Base-by-base conservation (phyloP, 2,888 invertebrate genomes). In the Terebella lapidaria region DNA sequence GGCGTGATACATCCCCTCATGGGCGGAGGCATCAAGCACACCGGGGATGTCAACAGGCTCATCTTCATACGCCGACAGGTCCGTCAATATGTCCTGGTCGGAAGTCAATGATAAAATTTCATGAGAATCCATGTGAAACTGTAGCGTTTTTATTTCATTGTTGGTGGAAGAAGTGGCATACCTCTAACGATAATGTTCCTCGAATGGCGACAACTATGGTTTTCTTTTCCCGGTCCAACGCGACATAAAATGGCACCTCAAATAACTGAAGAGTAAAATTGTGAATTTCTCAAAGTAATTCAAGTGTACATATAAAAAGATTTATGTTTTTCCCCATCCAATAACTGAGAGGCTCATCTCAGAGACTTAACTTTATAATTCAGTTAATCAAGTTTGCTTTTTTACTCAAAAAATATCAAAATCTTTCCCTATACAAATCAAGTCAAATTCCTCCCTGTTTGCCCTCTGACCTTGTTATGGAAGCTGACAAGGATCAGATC, bases 191-290 rank as follows among this genome's bases (percentile, higher is more conserved):
- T 67, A 93, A 86, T 1, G 92, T 91, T 1, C 94, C 94, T 59
- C 94, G 84, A 58, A 94, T 87, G 2, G 90, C 87, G 29, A 94
- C 85, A 47, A 92, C 91, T 60, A 94, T 88, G 68, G 87, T 87
- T 66, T 87, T 85, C 0, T 88, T 87, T 68, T 87, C 86, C 74
- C 92, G 90, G 79, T 94, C 92, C 3, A 88, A 86, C 64, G 90
- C 86, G 64, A 93, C 90, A 78, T 89, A 90, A 80, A 92, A 94
- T 52, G 94, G 94, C 59, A 72, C 72, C 65, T 78, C 74, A 63
- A 72, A 77, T 70, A 91, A 84, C 89, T 91, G 81, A 27, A 77
- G 76, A 42, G 18, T 60, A 20, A 56, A 54, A 24, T 20, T 54
- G 18, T 35, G 10, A 35, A 35, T 10, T 18, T 10, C 10, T 35